Evolutionary conservation across 1,140 invertebrate genomes (phyloP), one percentile per base, ranked within the genome.

Genomic region (Cotesia chilonis): DNA sequence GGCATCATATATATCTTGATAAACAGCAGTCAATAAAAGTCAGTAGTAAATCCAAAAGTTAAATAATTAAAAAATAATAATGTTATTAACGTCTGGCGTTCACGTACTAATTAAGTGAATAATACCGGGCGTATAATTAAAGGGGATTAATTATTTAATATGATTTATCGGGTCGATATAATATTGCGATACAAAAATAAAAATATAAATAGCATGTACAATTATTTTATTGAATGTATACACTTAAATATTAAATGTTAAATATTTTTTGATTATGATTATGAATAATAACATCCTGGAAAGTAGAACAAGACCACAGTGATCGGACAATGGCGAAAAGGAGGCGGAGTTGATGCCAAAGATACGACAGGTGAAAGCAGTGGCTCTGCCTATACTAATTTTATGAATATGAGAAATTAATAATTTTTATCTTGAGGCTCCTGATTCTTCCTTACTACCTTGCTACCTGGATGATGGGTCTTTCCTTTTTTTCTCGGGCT

Each of bases 321-420:
- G 36, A 72, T 66, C 12, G 52, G 20, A 59, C 52, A 51, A 36
- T 20, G 36, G 4, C 7, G 57, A 35, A 47, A 47, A 57, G 12
- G 12, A 67, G 14, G 54, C 35, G 37, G 20, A 60, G 38, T 38
- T 41, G 54, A 59, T 64, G 51, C 37, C 64, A 20, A 51, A 65
- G 35, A 55, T 69, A 65, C 51, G 72, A 65, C 47, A 75, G 72
- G 70, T 68, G 73, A 77, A 79, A 78, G 79, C 70, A 70, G 64
- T 68, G 65, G 63, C 51, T 69, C 66, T 78, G 72, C 68, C 76
- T 74, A 28, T 28, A 28, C 28, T 28, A 79, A 80, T 79, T 80
- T 80, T 77, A 80, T 75, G 79, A 76, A 12, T 77, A 80, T 75
- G 79, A 74, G 9, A 76, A 79, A 80, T 80, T 79, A 77, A 72